phyloP scores from a whole-genome alignment of 2,888 invertebrate species.

The Philhelius pedissequus region DNA sequence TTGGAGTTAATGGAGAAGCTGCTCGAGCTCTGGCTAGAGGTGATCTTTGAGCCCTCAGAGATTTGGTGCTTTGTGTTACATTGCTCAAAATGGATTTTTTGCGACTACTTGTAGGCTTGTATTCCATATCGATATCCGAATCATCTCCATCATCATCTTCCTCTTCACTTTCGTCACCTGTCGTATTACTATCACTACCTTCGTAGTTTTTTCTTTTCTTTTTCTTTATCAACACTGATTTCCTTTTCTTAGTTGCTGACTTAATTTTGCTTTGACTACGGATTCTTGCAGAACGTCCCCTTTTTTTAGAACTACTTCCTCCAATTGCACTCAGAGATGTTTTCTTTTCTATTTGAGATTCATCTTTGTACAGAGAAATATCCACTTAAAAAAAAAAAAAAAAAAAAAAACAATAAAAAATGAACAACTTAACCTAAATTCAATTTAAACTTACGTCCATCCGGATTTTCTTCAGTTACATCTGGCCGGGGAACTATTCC shows the following conservation, averaged over 20 bases:
- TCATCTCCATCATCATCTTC: conserved; percentile 58
- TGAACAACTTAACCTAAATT: not conserved
- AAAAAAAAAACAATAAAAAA: conserved; percentile 1
- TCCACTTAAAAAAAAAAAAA: conserved; percentile 83
- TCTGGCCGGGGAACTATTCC: conserved; percentile 83
- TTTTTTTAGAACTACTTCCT: conserved; percentile 62
- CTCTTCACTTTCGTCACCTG: conserved; percentile 67
- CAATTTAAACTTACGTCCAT: conserved; percentile 84
- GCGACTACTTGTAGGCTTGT: conserved; percentile 71
- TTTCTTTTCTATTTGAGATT: conserved; percentile 86
- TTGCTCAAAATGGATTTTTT: conserved; percentile 68
- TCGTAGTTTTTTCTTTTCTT: conserved; percentile 56
- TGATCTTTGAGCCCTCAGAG: conserved; percentile 73
- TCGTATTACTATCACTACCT: conserved; percentile 38
- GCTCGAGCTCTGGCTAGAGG: conserved; percentile 74
- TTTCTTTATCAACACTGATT: conserved; percentile 27
- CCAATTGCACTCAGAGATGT: conserved; percentile 65
- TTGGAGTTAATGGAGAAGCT: conserved; percentile 73
- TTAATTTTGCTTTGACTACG: conserved; percentile 48
- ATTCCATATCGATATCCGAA: conserved; percentile 71
- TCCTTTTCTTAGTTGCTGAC: conserved; percentile 69
- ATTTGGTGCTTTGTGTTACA: conserved; percentile 62
- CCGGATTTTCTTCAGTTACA: conserved; percentile 91
- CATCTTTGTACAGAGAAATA: conserved; percentile 89
- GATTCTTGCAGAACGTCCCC: conserved; percentile 46